Conservation (phyloP, 2,888 invertebrate genomes). For the Limnephilus auricula region DNA sequence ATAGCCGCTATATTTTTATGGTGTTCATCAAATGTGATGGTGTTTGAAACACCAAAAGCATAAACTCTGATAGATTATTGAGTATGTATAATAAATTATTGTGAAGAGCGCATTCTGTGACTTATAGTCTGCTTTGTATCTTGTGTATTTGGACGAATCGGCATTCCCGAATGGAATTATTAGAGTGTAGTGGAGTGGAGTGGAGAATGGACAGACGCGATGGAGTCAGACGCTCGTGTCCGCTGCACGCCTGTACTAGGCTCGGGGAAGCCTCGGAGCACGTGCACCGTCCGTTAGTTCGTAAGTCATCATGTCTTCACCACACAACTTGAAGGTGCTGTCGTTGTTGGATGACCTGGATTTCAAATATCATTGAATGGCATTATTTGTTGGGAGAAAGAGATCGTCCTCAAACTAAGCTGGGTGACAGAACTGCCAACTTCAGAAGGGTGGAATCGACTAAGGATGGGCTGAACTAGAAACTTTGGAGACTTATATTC, state of each 20-base stretch:
- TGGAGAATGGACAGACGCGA: not conserved
- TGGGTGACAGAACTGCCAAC: not conserved
- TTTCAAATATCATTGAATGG: not conserved
- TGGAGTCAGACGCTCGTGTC: slow-evolving; percentile 30
- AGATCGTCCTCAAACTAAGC: not conserved
- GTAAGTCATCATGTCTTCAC: slow-evolving; percentile 39
- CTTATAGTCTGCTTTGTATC: not conserved
- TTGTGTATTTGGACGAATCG: slow-evolving; percentile 5
- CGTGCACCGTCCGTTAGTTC: slow-evolving; percentile 20
- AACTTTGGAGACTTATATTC: no score
- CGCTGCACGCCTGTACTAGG: slow-evolving; percentile 44
- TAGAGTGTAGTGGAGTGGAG: not conserved
- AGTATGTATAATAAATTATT: not conserved
- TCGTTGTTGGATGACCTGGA: not conserved
- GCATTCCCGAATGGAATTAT: not conserved
- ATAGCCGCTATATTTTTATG: not conserved
- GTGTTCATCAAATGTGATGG: not conserved
- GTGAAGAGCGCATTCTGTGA: not conserved
- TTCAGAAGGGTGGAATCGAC: not conserved
- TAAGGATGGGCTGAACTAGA: no score
- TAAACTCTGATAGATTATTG: not conserved
- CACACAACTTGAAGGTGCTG: slow-evolving; percentile 36
- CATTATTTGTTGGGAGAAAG: not conserved
- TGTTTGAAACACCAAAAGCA: not conserved
- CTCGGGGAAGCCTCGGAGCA: not conserved